A percentile compares a stretch with the other conserved stretches of the same genome.
Conservation (phyloP, 2,113 vertebrate genomes). For the Amblyornis subalaris region DNA sequence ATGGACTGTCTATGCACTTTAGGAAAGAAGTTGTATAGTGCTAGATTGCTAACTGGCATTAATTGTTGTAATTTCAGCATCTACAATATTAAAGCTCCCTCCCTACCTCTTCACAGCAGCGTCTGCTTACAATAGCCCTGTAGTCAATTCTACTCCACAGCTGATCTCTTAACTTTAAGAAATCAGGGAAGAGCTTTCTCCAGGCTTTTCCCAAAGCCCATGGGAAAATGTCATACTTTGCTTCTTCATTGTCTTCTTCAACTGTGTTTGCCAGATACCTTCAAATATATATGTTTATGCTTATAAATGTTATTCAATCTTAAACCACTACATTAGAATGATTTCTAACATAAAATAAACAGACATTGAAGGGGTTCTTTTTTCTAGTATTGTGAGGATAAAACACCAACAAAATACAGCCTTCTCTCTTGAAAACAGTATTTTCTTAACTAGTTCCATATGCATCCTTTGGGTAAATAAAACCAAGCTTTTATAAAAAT, state of each 20-base stretch:
- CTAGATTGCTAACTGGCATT: background rate
- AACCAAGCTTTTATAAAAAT: background rate
- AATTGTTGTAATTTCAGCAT: background rate
- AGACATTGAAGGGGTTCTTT: background rate
- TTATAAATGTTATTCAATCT: background rate
- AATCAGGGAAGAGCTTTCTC: constrained; percentile 85
- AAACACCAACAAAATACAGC: background rate
- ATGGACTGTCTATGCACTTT: background rate
- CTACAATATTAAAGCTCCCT: background rate
- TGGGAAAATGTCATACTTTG: constrained; percentile 94
- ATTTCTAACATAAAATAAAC: background rate
- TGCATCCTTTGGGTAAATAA: background rate
- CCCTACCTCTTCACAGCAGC: constrained; percentile 94
- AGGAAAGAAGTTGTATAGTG: background rate
- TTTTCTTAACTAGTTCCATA: background rate
- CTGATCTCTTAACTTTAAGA: constrained; percentile 86
- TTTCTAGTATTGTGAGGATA: background rate
- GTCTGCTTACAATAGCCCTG: constrained; percentile 91
- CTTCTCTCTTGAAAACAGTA: background rate
- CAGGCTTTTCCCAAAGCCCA: constrained; percentile 93
- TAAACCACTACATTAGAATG: background rate
- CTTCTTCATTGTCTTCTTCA: constrained; percentile 95
- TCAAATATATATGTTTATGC: constrained; percentile 27
- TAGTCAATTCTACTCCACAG: constrained; percentile 90
- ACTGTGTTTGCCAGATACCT: constrained; percentile 96